These are phyloP conservation scores for Bruchidius siliquastri DNA, from an alignment of 2,888 invertebrate species.

Conservation along the genomic window DNA sequence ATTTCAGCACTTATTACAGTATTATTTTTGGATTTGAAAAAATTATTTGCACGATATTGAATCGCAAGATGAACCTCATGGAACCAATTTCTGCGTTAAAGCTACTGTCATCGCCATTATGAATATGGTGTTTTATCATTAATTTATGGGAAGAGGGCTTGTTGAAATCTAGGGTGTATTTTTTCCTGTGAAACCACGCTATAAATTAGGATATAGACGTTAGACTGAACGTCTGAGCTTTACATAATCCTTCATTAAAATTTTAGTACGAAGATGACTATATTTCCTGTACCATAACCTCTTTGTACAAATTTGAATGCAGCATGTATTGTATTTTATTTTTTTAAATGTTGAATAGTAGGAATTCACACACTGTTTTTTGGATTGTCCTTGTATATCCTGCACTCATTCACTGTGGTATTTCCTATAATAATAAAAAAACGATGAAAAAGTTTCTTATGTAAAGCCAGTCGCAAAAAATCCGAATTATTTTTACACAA, in stretches of 20 bases:
- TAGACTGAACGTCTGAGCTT: too few species aligned
- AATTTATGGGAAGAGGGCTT: too few species aligned
- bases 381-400: neutral
- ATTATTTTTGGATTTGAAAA: too few species aligned
- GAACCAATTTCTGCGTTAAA: too few species aligned
- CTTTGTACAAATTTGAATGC: neutral
- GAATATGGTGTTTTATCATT: too few species aligned
- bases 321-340: neutral
- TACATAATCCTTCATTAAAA: too few species aligned
- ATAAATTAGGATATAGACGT: too few species aligned
- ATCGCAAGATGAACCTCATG: too few species aligned
- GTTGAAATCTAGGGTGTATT: too few species aligned
- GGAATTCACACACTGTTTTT: neutral
- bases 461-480: neutral
- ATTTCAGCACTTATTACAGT: neutral
- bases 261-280: neutral
- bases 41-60: too few species aligned
- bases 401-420: neutral
- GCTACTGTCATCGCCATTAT: too few species aligned
- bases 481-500: neutral
- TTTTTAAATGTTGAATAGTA: neutral
- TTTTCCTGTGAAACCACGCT: too few species aligned
- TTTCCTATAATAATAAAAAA: neutral
- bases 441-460: neutral
- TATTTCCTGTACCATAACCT: neutral